phyloP scores from a whole-genome alignment of 2,888 invertebrate genomes.

The Nomada ferruginata region DNA sequence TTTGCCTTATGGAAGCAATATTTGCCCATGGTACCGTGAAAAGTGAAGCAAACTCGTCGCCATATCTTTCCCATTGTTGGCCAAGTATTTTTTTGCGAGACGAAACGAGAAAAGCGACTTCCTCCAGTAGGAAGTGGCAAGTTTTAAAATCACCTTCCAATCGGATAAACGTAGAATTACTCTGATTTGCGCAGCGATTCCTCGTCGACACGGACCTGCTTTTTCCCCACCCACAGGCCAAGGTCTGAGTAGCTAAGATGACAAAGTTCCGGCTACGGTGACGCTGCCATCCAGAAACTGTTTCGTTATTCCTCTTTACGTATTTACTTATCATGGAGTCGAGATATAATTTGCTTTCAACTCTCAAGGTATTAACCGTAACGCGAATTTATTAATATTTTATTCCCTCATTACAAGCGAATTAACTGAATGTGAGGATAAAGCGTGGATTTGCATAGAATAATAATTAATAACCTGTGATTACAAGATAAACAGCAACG shows the following conservation, averaged over 20 bases:
- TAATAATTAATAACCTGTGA: not conserved
- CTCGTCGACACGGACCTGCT: slow-evolving; percentile 62
- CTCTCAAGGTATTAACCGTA: not conserved
- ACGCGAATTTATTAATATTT: not conserved
- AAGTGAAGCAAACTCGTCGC: slow-evolving; percentile 25
- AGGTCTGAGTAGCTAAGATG: slow-evolving; percentile 68
- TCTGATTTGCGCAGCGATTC: slow-evolving; percentile 69
- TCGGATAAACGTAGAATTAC: slow-evolving; percentile 71
- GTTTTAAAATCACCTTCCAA: slow-evolving; percentile 72
- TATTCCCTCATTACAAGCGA: not conserved
- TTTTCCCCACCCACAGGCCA: slow-evolving; percentile 55
- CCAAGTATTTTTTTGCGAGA: slow-evolving; percentile 43
- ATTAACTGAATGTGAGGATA: slow-evolving; percentile 3
- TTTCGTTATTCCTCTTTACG: slow-evolving; percentile 52
- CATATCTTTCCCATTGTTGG: slow-evolving; percentile 41
- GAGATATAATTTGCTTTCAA: slow-evolving; percentile 24
- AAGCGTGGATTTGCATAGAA: not conserved
- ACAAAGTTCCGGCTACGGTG: slow-evolving; percentile 68
- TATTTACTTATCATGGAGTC: slow-evolving; percentile 29
- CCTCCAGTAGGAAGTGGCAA: slow-evolving; percentile 67
- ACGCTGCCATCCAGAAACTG: slow-evolving; percentile 59
- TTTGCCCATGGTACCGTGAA: not conserved
- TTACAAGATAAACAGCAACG: not conserved
- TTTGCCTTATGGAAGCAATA: not conserved
- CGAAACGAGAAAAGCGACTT: slow-evolving; percentile 59